Conservation (phyloP, 2,888 invertebrate genomes). For the Drosophila acutilabella region DNA sequence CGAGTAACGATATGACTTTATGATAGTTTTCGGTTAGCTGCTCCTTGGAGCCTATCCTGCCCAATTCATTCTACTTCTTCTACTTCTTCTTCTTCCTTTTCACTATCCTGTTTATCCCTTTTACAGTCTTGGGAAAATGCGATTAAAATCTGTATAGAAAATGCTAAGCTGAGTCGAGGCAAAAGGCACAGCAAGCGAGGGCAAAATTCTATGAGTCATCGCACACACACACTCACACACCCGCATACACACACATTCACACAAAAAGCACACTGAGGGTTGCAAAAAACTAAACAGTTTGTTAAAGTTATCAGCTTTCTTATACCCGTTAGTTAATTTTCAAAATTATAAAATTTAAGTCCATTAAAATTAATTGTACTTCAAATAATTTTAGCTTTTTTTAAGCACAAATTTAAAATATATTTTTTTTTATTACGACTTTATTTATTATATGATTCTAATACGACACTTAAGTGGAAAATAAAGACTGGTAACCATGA, state of each 20-base stretch:
- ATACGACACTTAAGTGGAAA: no score
- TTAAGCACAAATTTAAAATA: no score
- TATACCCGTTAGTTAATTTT: not conserved
- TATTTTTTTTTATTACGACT: no score
- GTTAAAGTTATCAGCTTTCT: not conserved
- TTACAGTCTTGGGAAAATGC: conserved; percentile 29
- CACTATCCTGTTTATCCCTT: not conserved
- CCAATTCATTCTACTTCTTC: not conserved
- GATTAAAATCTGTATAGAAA: conserved; percentile 71
- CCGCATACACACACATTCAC: conserved; percentile 8
- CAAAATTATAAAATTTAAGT: no score
- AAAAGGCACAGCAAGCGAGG: conserved; percentile 3
- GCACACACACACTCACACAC: conserved; percentile 9
- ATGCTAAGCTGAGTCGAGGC: conserved; percentile 1
- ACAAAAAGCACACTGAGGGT: conserved; percentile 44
- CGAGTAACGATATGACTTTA: conserved; percentile 28
- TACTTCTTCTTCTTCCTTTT: not conserved
- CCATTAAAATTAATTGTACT: no score
- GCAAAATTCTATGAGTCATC: conserved; percentile 49
- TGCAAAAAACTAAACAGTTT: conserved; percentile 40
- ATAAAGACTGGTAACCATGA: no score
- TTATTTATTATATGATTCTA: no score
- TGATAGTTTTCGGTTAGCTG: conserved; percentile 60
- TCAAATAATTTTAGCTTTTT: no score
- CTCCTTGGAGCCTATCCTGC: conserved; percentile 14